phyloP scores from a whole-genome alignment of 2,888 invertebrate genomes.

The Aromia moschata region DNA sequence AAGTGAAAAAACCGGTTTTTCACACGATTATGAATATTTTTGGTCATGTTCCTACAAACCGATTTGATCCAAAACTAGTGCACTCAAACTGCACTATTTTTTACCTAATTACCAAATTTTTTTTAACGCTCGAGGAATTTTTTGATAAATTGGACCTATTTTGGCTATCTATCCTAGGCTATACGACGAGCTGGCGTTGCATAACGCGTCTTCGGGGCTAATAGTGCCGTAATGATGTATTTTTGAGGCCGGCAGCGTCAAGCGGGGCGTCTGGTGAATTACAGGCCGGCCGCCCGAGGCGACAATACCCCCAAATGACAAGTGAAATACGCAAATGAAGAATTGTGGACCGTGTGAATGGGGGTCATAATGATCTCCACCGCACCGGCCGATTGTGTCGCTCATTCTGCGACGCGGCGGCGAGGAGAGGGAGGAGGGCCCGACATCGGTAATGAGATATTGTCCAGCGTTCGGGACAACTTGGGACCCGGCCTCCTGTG shows the following conservation, averaged over 20 bases:
- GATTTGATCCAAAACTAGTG: too few species aligned
- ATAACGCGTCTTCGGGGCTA: too few species aligned
- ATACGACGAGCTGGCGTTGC: too few species aligned
- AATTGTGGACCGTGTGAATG: conserved; percentile 65
- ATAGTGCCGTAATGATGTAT: conserved; percentile 22
- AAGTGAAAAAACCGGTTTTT: too few species aligned
- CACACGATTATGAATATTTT: too few species aligned
- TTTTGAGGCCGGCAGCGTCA: conserved; percentile 17
- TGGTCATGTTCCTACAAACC: too few species aligned
- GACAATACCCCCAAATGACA: conserved; percentile 66
- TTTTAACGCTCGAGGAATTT: too few species aligned
- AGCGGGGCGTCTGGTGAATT: conserved; percentile 21
- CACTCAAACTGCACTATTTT: too few species aligned
- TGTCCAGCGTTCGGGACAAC: conserved; percentile 44
- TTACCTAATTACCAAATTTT: too few species aligned
- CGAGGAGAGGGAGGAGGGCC: too few species aligned
- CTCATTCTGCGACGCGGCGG: conserved; percentile 48
- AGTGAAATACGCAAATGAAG: conserved; percentile 68
- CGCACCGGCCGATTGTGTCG: conserved; percentile 51
- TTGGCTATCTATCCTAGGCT: too few species aligned
- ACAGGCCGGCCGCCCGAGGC: conserved; percentile 34
- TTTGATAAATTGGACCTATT: too few species aligned
- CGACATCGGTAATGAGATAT: conserved; percentile 55
- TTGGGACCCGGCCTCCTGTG: conserved; percentile 21
- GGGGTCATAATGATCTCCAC: conserved; percentile 61